Evolutionary conservation across 2,888 invertebrate species (phyloP).

Genomic region (Meteorus cinctellus): DNA sequence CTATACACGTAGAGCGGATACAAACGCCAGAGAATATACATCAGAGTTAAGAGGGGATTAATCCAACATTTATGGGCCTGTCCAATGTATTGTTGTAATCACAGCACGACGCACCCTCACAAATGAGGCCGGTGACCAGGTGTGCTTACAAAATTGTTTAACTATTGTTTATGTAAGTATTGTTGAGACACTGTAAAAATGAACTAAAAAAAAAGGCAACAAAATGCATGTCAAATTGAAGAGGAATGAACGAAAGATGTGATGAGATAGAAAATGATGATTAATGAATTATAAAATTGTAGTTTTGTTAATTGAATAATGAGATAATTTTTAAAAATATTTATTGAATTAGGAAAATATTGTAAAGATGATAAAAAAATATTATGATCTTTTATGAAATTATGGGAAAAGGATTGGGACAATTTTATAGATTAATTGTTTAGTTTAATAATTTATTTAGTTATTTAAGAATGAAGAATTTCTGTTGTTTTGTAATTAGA

Average conservation of each 20-base stretch:
- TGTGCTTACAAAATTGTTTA: constrained; percentile 28
- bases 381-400: too few relatives aligned
- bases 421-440: too few relatives aligned
- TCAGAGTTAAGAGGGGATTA: constrained; percentile 45
- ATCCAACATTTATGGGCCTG: constrained; percentile 53
- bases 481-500: too few relatives aligned
- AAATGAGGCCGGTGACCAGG: constrained; percentile 36
- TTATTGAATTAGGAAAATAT: neutral
- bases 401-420: too few relatives aligned
- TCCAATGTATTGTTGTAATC: constrained; percentile 50
- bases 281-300: neutral
- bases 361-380: too few relatives aligned
- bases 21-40: constrained; percentile 42
- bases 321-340: neutral
- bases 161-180: neutral
- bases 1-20: constrained; percentile 52
- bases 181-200: neutral
- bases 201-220: too few relatives aligned
- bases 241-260: neutral
- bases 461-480: too few relatives aligned
- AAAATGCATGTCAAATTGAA: too few relatives aligned
- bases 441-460: too few relatives aligned
- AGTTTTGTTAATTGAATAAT: neutral
- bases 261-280: neutral
- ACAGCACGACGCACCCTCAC: constrained; percentile 40